Percentiles rank a stretch among this genome's conserved stretches.
These are phyloP conservation scores for Pollimyrus isidori DNA, from an alignment of 2,113 vertebrate species.

Conservation along the genomic window DNA sequence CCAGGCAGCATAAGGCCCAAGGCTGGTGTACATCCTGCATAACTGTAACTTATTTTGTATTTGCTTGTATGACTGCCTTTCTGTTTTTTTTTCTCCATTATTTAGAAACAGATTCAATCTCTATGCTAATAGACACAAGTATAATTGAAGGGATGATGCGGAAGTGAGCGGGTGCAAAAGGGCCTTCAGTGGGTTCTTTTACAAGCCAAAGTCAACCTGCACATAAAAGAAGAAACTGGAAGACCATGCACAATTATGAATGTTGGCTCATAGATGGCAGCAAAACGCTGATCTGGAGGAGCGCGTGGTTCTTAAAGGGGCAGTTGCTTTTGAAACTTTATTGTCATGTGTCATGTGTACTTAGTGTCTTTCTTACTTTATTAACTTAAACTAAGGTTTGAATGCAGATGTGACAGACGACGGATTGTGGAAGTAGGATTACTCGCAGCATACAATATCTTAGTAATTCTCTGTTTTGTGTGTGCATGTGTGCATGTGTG, in stretches of 20 bases:
- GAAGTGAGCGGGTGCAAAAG: not conserved
- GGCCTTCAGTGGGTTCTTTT: not conserved
- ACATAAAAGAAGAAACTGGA: not conserved
- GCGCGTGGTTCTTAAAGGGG: not conserved
- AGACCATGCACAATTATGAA: not conserved
- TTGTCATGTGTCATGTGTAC: not conserved
- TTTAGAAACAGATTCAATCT: not conserved
- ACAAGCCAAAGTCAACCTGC: not conserved
- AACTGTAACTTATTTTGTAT: not conserved
- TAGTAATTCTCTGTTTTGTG: not conserved
- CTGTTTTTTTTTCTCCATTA: not conserved
- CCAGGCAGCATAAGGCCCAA: not conserved
- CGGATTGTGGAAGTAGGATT: not conserved
- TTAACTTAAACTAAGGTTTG: not conserved
- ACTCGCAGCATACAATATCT: not conserved
- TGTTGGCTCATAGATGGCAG: not conserved
- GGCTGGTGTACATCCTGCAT: not conserved
- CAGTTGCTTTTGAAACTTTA: not conserved
- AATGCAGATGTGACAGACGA: not conserved
- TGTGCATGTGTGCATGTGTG: not conserved
- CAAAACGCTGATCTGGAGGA: not conserved
- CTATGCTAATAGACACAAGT: not conserved
- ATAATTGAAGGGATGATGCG: not conserved
- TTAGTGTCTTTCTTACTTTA: not conserved
- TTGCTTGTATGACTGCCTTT: not conserved